Percentiles rank a stretch among this genome's conserved stretches.
Conservation (phyloP, 2,888 invertebrate genomes). For the Acanthacorydalis orientalis region DNA sequence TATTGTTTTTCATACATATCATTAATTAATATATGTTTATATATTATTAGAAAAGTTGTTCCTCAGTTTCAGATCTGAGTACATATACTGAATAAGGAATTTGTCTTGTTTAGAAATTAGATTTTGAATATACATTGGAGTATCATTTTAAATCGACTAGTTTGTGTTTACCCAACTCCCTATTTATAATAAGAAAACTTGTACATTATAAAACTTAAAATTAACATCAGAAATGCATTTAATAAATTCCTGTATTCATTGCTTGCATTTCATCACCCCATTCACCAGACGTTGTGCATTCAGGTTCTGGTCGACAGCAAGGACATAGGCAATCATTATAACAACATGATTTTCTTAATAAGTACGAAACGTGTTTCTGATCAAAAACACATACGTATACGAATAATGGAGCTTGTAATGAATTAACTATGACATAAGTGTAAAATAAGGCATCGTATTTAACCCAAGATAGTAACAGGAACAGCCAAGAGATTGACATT, state of each 20-base stretch:
- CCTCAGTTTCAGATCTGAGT: too few species aligned
- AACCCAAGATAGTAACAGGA: slow-evolving; percentile 58
- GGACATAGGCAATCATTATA: slow-evolving; percentile 36
- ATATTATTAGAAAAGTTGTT: too few species aligned
- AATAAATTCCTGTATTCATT: slow-evolving; percentile 51
- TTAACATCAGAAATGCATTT: slow-evolving; percentile 5
- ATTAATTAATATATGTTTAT: too few species aligned
- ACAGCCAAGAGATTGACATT: slow-evolving; percentile 63
- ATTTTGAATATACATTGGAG: too few species aligned
- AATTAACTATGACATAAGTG: slow-evolving; percentile 57
- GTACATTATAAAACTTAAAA: too few species aligned
- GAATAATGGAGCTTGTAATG: slow-evolving; percentile 55
- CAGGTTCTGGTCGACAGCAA: slow-evolving; percentile 41
- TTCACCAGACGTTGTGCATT: slow-evolving; percentile 43
- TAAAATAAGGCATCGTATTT: slow-evolving; percentile 56
- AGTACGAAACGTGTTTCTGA: slow-evolving; percentile 62
- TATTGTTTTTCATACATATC: too few species aligned
- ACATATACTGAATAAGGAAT: too few species aligned
- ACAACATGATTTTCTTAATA: slow-evolving; percentile 65
- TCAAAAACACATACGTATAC: slow-evolving; percentile 62
- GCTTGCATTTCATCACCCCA: slow-evolving; percentile 85
- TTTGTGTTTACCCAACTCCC: too few species aligned
- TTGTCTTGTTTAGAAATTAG: too few species aligned
- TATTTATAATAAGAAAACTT: too few species aligned
- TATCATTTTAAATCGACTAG: too few species aligned